These are phyloP conservation scores for Sminthopsis crassicaudata DNA, from an alignment of 2,113 vertebrate genomes.

Conservation along the genomic window DNA sequence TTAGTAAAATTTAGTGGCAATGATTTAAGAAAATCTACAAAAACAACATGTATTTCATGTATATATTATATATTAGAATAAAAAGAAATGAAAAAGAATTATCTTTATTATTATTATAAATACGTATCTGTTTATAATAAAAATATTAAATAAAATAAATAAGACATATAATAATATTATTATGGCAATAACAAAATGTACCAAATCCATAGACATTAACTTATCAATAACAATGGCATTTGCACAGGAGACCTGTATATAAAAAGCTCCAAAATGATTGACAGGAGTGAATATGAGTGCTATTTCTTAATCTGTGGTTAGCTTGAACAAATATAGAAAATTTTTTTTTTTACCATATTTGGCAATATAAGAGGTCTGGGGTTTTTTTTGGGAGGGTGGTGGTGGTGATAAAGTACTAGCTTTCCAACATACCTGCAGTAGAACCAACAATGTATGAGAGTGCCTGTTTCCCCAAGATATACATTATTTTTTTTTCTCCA, in stretches of 20 bases:
- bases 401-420: neutral
- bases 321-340: neutral
- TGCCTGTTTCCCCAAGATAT: neutral
- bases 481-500: neutral
- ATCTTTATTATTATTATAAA: too few relatives aligned
- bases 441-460: neutral
- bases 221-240: too few relatives aligned
- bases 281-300: neutral
- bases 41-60: neutral
- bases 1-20: neutral
- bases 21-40: neutral
- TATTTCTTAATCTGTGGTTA: neutral
- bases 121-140: too few relatives aligned
- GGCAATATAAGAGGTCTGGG: neutral
- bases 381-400: neutral
- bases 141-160: too few relatives aligned
- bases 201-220: neutral
- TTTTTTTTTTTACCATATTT: too few relatives aligned
- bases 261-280: neutral
- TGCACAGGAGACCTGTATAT: neutral
- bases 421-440: neutral
- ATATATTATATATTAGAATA: neutral
- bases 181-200: neutral
- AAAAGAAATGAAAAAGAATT: neutral
- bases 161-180: too few relatives aligned